Evolutionary conservation across 2,888 invertebrate genomes (phyloP), one percentile per base, ranked within the genome.

Genomic region (Apoda limacodes): DNA sequence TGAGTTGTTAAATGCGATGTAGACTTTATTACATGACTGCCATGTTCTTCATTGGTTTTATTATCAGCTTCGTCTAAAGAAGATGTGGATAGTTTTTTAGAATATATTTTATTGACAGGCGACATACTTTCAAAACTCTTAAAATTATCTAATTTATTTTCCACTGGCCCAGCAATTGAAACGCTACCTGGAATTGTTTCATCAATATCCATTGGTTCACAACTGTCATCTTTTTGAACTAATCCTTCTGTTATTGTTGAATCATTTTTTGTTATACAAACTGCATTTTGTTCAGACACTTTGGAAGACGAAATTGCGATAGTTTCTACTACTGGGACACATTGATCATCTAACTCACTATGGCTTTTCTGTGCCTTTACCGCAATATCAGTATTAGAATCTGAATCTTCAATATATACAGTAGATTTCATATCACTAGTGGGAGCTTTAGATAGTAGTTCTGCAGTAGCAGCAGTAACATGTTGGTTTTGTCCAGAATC

Each of bases 151-250:
- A 22, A 22, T 21, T 29, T 36, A 4, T 37, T 36, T 13, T 34
- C 25, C 30, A 31, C 39, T 40, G 28, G 30, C 22, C 50, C 50
- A 21, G 49, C 35, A 14, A 64, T 37, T 7, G 63, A 51, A 17
- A 60, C 31, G 50, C 58, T 63, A 37, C 54, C 60, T 25, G 70
- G 66, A 31, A 80, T 56, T 7, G 72, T 68, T 55, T 68, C 72
- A 52, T 80, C 80, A 46, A 80, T 54, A 51, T 80, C 80, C 78
- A 80, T 80, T 13, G 78, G 75, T 51, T 80, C 78, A 43, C 59
- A 65, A 35, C 55, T 58, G 14, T 57, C 43, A 44, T 61, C 54
- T 6, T 17, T 17, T 17, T 17, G 17, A 7, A 6, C 7, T 7
- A 7, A 5, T 6, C 7, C 7, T 5, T 6, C 17, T 6, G 3